Evolutionary conservation across 2,797 vertebrate genomes (phyloP).

Genomic region (Hypotaenidia okinawae): DNA sequence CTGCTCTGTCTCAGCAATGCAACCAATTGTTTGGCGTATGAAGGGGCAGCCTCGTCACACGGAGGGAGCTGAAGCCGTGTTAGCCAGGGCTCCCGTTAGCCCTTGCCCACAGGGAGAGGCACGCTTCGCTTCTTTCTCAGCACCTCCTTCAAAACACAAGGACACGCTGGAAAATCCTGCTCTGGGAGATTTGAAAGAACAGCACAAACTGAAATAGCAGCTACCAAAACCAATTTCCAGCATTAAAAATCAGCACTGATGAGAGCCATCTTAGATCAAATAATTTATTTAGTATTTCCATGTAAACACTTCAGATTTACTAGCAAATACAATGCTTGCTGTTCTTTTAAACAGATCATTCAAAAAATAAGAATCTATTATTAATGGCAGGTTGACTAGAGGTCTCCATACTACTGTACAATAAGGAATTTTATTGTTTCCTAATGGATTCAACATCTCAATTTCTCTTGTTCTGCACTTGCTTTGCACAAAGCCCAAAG

Average conservation of each 20-base stretch:
- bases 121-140: background rate
- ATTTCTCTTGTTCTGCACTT: constrained; percentile 56
- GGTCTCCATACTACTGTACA: constrained; percentile 73
- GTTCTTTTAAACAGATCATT: constrained; percentile 71
- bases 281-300: constrained; percentile 79
- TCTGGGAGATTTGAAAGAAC: constrained; percentile 52
- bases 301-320: constrained; percentile 77
- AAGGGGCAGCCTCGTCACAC: background rate
- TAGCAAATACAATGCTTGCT: constrained; percentile 73
- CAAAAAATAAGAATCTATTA: constrained; percentile 74
- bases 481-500: constrained; percentile 69
- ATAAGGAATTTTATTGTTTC: constrained; percentile 50
- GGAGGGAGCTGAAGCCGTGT: background rate
- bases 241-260: constrained; percentile 72
- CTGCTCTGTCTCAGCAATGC: background rate
- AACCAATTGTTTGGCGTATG: background rate
- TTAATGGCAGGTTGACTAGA: constrained; percentile 73
- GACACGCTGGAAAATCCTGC: background rate
- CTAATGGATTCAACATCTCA: constrained; percentile 59
- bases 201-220: constrained; percentile 24
- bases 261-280: constrained; percentile 74
- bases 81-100: background rate
- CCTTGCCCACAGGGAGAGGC: background rate
- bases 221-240: constrained; percentile 36
- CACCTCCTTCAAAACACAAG: background rate